These are phyloP conservation scores for Rhagoletis zephyria DNA, from an alignment of 1,140 invertebrate species.

Conservation along the genomic window DNA sequence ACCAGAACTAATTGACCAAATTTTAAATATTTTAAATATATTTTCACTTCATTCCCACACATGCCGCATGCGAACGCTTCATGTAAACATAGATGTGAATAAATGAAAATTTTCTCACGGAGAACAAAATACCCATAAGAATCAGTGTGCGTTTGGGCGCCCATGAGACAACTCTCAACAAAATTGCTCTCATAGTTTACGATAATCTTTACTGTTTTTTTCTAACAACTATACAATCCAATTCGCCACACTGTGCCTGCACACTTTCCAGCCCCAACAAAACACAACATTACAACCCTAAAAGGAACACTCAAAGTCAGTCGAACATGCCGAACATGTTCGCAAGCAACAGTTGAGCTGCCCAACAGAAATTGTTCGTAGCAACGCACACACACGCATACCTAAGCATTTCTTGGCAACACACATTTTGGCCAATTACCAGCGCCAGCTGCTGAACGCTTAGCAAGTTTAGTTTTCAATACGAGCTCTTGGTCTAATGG, in stretches of 20 bases:
- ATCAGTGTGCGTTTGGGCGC: too few species aligned
- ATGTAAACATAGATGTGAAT: too few species aligned
- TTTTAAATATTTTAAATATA: too few species aligned
- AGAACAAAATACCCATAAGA: too few species aligned
- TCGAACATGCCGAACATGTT: not conserved
- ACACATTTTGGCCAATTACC: constrained; percentile 34
- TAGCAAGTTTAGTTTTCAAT: constrained; percentile 20
- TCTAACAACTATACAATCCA: not conserved
- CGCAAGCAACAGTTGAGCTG: constrained; percentile 30
- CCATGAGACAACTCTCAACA: too few species aligned
- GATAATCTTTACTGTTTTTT: not conserved
- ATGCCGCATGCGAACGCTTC: too few species aligned
- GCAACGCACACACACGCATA: not conserved
- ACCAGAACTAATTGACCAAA: too few species aligned
- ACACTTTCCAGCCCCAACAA: not conserved
- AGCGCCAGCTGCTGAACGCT: constrained; percentile 4
- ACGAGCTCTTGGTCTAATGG: constrained; percentile 23
- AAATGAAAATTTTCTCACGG: too few species aligned
- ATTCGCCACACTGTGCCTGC: not conserved
- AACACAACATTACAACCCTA: constrained; percentile 40
- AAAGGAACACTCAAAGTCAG: not conserved
- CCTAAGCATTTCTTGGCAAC: not conserved
- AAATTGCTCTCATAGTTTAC: too few species aligned
- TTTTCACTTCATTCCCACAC: too few species aligned
- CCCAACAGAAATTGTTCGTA: not conserved